These are phyloP conservation scores for Mustelus asterias DNA, from an alignment of 2,113 vertebrate genomes.

Conservation along the genomic window DNA sequence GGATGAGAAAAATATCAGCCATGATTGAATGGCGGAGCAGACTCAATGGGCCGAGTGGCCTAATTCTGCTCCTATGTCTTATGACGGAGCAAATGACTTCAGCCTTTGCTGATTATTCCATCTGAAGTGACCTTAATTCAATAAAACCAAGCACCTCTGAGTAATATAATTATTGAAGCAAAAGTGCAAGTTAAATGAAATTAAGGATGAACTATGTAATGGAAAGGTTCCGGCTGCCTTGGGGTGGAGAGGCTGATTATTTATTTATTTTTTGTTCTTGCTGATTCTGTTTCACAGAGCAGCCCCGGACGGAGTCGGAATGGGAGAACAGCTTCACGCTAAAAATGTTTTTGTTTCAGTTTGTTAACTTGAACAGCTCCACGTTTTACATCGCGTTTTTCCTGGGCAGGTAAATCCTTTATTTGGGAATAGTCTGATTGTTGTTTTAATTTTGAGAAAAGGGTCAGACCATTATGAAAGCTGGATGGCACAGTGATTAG, in stretches of 20 bases:
- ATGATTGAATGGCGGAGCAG: too few relatives aligned
- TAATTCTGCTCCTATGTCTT: too few relatives aligned
- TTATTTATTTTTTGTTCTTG: background rate
- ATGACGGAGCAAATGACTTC: too few relatives aligned
- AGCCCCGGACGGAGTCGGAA: slow-evolving; percentile 89
- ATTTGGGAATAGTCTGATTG: background rate
- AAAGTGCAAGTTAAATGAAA: background rate
- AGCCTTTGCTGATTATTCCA: too few relatives aligned
- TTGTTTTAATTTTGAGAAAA: background rate
- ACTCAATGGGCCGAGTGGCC: too few relatives aligned
- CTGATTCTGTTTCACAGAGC: slow-evolving; percentile 67
- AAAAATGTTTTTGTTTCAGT: slow-evolving; percentile 99
- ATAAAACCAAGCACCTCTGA: too few relatives aligned
- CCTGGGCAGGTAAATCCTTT: slow-evolving; percentile 73
- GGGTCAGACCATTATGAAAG: background rate
- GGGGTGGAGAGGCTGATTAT: too few relatives aligned
- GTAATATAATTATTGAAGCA: background rate
- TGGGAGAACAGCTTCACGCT: slow-evolving; percentile 97
- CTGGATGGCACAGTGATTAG: too few relatives aligned
- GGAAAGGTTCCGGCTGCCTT: background rate
- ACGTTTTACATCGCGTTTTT: slow-evolving; percentile 98
- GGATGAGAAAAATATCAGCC: too few relatives aligned
- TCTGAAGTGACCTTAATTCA: too few relatives aligned
- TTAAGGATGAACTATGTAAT: too few relatives aligned
- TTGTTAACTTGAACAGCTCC: slow-evolving; percentile 96